These are phyloP conservation scores for Metallyticus violacea DNA, from an alignment of 2,888 invertebrate species.

Conservation along the genomic window DNA sequence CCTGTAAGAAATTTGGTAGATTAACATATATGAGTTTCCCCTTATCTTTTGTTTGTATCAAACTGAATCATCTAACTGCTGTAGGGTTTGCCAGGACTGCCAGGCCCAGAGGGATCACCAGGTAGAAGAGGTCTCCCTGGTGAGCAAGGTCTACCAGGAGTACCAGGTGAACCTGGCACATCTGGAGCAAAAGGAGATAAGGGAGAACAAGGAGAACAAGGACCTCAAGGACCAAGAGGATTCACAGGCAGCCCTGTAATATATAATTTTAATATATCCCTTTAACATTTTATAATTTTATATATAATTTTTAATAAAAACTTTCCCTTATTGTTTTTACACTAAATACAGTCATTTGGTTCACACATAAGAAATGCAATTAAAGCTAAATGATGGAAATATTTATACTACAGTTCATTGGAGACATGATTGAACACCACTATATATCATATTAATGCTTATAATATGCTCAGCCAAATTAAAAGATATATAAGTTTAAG, in stretches of 20 bases:
- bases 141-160: slow-evolving; percentile 37
- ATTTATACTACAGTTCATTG: too few species aligned
- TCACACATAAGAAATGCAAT: too few species aligned
- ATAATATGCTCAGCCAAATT: too few species aligned
- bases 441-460: too few species aligned
- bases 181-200: slow-evolving; percentile 39
- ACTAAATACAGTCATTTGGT: too few species aligned
- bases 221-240: slow-evolving; percentile 40
- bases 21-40: neutral
- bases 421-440: too few species aligned
- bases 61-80: neutral
- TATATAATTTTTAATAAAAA: too few species aligned
- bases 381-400: too few species aligned
- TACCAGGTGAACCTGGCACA: slow-evolving; percentile 39
- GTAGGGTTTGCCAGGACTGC: slow-evolving; percentile 38
- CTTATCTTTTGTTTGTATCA: neutral
- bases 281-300: too few species aligned
- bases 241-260: slow-evolving; percentile 37
- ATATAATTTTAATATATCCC: too few species aligned
- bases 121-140: slow-evolving; percentile 43
- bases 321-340: too few species aligned
- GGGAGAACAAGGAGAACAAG: slow-evolving; percentile 41
- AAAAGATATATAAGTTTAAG: too few species aligned
- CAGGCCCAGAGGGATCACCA: slow-evolving; percentile 43
- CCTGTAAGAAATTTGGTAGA: neutral